Evolutionary conservation across 2,797 vertebrate genomes (phyloP), one percentile per base, ranked within the genome.

Genomic region (Lagodon rhomboides): DNA sequence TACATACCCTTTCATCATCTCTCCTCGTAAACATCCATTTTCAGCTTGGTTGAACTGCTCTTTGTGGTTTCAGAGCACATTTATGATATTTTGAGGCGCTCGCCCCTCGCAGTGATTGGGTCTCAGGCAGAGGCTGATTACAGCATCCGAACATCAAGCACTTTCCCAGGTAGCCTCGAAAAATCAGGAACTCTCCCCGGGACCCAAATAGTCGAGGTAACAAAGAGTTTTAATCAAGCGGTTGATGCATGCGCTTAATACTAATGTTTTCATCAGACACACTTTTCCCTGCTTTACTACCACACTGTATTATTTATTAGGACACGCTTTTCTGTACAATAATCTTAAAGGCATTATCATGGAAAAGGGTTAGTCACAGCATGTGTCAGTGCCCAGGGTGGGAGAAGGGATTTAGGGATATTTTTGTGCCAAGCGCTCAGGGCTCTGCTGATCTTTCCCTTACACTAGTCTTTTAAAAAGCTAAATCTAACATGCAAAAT

Each of bases 51-150:
- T 83, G 77, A 84, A 79, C 65, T 68, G 58, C 84, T 68, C 81
- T 85, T 70, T 74, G 73, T 63, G 63, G 68, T 86, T 86, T 84
- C 73, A 34, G 80, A 85, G 77, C 73, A 84, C 77, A 91, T 79
- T 63, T 64, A 64, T 71, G 85, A 72, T 85, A 83, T 90, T 90
- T 89, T 75, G 73, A 85, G 75, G 82, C 68, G 22, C 54, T 76
- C 68, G 53, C 20, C 65, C 59, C 69, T 67, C 49, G 17, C 78
- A 47, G 72, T 86, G 90, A 89, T 91, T 90, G 89, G 86, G 54
- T 89, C 86, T 79, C 85, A 85, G 90, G 76, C 77, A 87, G 87
- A 88, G 87, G 87, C 73, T 92, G 88, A 94, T 94, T 92, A 85
- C 84, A 80, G 66, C 51, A 22, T 53, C 65, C 58, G 69, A 38